Evolutionary conservation across 2,888 invertebrate genomes (phyloP), one percentile per base, ranked within the genome.

Genomic region (Caenorhabditis japonica): DNA sequence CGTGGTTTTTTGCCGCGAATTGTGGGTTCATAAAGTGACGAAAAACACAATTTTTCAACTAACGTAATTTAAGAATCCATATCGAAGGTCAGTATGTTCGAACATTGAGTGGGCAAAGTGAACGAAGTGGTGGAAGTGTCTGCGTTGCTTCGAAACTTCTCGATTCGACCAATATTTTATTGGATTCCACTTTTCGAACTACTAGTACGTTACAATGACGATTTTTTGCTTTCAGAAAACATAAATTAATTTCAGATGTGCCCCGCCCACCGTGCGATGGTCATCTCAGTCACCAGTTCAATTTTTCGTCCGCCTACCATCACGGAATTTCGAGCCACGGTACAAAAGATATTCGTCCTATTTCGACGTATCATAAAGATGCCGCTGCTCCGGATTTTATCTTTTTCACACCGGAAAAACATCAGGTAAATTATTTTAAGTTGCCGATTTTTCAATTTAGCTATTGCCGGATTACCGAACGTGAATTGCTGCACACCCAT

Each of bases 351-450:
- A 36, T 27, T 13, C 46, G 55, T 7, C n/a, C 33, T 4, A 47
- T 84, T 15, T 83, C 84, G 5, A 84, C 83, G 12, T 80, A 59
- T 56, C 84, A 84, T 70, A 62, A 74, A 19, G 76, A 79, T 15
- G 2, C n/a, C 0, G 79, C 59, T 0, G 71, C 76, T 21, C 85
- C 85, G 4, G 85, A 85, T 58, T 85, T 81, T 43, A 84, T 85
- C 15, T 85, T 85, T 60, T 85, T 81, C 44, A 61, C 76, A 0
- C 47, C 41, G 13, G 52, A 59, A 5, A 15, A 4, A 3, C n/a
- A 30, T 23, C 2, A 15, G 4, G 69, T 47, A 25, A 15, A 43
- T 34, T 38, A 15, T 17, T 4, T 23, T 21, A 41, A 46, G 4
- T 19, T 53, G 3, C 41, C 1, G 23, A 21, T 5, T 19, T 12